phyloP scores from a whole-genome alignment of 2,888 invertebrate genomes.

The Eurytoma adleriae region DNA sequence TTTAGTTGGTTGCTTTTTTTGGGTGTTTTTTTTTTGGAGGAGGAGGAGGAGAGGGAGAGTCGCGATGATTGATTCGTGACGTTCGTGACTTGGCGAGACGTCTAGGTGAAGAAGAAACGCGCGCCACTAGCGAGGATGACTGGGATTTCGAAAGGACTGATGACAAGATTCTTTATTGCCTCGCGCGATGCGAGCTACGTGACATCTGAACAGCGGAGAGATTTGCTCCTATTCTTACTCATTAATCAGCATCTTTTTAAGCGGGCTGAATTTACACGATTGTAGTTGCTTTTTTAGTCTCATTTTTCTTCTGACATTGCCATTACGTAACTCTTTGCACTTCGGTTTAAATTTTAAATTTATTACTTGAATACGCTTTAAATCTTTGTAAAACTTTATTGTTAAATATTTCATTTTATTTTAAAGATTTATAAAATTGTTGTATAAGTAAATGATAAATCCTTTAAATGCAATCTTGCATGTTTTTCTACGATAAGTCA shows the following conservation, averaged over 20 bases:
- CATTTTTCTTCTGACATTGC: no score
- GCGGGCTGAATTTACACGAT: not conserved
- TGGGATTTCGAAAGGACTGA: conserved; percentile 15
- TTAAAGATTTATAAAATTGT: no score
- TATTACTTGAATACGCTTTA: no score
- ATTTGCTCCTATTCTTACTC: not conserved
- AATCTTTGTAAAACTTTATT: no score
- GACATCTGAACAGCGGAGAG: not conserved
- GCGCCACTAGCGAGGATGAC: conserved; percentile 25
- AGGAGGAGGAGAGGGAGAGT: not conserved
- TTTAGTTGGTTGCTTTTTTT: not conserved
- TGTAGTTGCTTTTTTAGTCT: not conserved
- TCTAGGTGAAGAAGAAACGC: not conserved
- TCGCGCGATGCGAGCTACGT: not conserved
- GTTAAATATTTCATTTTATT: no score
- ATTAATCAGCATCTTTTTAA: not conserved
- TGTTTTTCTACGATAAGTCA: no score
- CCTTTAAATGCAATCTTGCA: no score
- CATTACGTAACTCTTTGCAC: no score
- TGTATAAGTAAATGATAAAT: no score
- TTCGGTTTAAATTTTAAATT: no score
- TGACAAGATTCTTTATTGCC: conserved; percentile 33
- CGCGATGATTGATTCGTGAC: conserved; percentile 13
- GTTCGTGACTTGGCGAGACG: conserved; percentile 18
- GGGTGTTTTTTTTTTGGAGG: no score